These are phyloP conservation scores for Archaeoteleia sp. DNA, from an alignment of 2,888 invertebrate species.

Conservation along the genomic window DNA sequence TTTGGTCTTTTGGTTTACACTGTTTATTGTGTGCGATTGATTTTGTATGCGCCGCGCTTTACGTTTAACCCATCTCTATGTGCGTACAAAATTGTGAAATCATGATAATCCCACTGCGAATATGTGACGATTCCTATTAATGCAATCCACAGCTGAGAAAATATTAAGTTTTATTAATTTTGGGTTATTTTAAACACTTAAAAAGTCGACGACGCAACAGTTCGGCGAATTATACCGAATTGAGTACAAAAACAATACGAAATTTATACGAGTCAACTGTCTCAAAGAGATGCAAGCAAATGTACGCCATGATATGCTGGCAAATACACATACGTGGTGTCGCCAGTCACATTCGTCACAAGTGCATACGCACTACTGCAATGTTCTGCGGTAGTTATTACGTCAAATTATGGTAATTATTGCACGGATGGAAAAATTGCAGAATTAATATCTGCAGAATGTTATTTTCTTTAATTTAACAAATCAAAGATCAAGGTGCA, in stretches of 20 bases:
- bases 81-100: slow-evolving; percentile 4
- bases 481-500: no score
- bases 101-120: no score
- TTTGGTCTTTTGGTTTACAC: neutral
- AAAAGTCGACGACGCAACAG: slow-evolving; percentile 30
- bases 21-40: slow-evolving; percentile 8
- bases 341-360: slow-evolving; percentile 27
- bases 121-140: no score
- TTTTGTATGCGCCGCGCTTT: slow-evolving; percentile 23
- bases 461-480: no score
- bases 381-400: slow-evolving; percentile 39
- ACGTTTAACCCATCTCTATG: slow-evolving; percentile 22
- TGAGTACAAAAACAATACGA: neutral
- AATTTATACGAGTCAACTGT: neutral
- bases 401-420: no score
- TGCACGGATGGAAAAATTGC: no score
- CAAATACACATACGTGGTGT: slow-evolving; percentile 32
- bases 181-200: no score
- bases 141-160: neutral
- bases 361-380: slow-evolving; percentile 42
- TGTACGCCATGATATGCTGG: slow-evolving; percentile 46
- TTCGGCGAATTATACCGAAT: neutral
- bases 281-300: slow-evolving; percentile 32
- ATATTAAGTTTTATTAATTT: no score
- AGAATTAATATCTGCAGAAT: no score